These are phyloP conservation scores for Smithornis capensis DNA, from an alignment of 2,113 vertebrate genomes.

Conservation along the genomic window DNA sequence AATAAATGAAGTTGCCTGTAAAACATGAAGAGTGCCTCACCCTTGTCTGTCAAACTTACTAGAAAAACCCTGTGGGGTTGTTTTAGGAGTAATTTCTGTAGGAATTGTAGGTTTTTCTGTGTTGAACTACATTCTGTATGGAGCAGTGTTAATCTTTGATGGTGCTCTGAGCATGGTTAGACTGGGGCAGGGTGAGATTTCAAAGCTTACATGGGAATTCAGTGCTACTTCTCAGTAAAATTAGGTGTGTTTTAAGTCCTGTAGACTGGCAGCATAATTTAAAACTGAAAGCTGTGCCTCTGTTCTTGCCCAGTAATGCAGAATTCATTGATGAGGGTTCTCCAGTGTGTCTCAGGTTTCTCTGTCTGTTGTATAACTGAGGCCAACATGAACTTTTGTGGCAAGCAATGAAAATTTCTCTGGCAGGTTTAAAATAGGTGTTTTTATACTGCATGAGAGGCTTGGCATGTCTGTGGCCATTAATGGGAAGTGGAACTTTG, in stretches of 20 bases:
- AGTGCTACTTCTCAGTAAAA: neutral
- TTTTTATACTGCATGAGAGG: neutral
- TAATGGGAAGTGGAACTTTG: neutral
- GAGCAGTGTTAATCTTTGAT: neutral
- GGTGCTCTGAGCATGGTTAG: neutral
- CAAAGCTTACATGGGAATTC: neutral
- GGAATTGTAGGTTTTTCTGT: neutral
- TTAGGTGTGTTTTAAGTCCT: neutral
- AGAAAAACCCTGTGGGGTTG: neutral
- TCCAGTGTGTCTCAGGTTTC: neutral
- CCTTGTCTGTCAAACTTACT: neutral
- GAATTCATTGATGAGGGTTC: neutral
- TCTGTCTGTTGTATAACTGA: neutral
- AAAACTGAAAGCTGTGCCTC: neutral
- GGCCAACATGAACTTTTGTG: neutral
- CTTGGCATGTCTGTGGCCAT: neutral
- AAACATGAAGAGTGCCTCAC: neutral
- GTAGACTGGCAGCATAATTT: neutral
- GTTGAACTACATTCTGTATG: fast-evolving
- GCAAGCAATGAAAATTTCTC: neutral
- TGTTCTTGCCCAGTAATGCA: neutral
- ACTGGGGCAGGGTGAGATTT: neutral
- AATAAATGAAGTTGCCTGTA: neutral
- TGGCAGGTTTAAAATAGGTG: neutral
- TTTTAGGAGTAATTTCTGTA: neutral